These are phyloP conservation scores for Catocala fraxini DNA, from an alignment of 2,888 invertebrate species.

Conservation along the genomic window DNA sequence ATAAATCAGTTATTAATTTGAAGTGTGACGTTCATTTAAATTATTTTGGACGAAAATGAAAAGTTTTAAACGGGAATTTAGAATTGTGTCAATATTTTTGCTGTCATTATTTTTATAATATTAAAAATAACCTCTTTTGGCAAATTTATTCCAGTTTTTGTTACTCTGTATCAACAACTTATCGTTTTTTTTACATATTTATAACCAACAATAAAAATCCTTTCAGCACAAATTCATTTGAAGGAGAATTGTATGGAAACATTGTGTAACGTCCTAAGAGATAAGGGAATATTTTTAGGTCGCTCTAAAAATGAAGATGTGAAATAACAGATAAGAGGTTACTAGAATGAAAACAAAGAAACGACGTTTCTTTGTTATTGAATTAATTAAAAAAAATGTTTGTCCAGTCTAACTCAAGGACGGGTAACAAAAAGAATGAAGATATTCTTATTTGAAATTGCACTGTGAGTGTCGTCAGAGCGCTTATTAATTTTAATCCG, in stretches of 20 bases:
- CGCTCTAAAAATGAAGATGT: conserved; percentile 29
- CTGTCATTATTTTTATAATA: no score
- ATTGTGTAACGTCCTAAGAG: conserved; percentile 36
- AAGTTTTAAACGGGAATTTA: no score
- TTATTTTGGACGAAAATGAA: no score
- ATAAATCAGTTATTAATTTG: no score
- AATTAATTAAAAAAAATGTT: conserved; percentile 46
- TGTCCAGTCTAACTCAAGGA: conserved; percentile 29
- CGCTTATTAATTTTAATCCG: conserved; percentile 56
- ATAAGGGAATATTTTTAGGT: conserved; percentile 37
- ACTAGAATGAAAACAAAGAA: conserved; percentile 31
- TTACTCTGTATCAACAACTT: neutral
- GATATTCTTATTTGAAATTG: conserved; percentile 44
- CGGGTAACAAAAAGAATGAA: conserved; percentile 37
- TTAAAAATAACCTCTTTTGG: no score
- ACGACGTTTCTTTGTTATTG: conserved; percentile 43
- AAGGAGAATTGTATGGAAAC: conserved; percentile 22
- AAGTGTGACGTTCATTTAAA: no score
- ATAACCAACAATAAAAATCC: conserved; percentile 26
- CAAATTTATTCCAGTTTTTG: neutral
- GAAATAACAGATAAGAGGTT: conserved; percentile 32
- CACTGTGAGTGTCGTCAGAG: conserved; percentile 38
- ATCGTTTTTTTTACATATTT: conserved; percentile 11
- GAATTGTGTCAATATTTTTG: no score
- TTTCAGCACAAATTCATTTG: conserved; percentile 26